These are phyloP conservation scores for Holacanthella duospinosa DNA, from an alignment of 2,888 invertebrate species.

Conservation along the genomic window DNA sequence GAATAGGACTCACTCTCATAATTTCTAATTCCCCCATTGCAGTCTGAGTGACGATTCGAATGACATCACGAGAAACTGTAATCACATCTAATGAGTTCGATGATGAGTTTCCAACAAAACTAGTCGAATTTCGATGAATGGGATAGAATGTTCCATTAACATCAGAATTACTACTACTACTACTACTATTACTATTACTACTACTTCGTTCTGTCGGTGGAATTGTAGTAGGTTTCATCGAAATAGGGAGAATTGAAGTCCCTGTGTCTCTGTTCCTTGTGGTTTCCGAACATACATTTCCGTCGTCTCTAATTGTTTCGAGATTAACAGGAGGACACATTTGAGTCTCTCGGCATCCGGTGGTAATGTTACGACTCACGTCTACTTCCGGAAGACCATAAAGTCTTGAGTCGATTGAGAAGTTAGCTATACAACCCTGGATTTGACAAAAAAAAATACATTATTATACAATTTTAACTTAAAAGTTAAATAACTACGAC, in stretches of 20 bases:
- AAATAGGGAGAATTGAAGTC: background rate
- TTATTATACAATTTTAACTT: no score
- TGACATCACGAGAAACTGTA: slow-evolving; percentile 31
- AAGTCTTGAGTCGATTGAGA: slow-evolving; percentile 56
- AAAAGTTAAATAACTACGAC: no score
- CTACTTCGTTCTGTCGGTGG: background rate
- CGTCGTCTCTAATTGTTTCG: background rate
- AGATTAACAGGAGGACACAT: background rate
- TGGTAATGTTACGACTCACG: slow-evolving; percentile 38
- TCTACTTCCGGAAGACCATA: slow-evolving; percentile 70
- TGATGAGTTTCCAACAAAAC: slow-evolving; percentile 2
- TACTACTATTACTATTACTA: background rate
- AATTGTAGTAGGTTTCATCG: background rate
- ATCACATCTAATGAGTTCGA: slow-evolving; percentile 28
- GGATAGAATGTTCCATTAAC: background rate
- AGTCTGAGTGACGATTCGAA: slow-evolving; percentile 44
- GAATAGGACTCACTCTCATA: slow-evolving; percentile 62
- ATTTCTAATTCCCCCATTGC: slow-evolving; percentile 56
- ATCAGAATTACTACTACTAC: background rate
- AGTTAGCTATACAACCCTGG: slow-evolving; percentile 44
- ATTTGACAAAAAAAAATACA: background rate
- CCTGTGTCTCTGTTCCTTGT: background rate
- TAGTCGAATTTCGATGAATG: background rate
- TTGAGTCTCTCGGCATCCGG: slow-evolving; percentile 20
- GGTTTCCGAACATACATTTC: background rate